phyloP scores from a whole-genome alignment of 2,113 vertebrate species.

The Chionodraco myersi region DNA sequence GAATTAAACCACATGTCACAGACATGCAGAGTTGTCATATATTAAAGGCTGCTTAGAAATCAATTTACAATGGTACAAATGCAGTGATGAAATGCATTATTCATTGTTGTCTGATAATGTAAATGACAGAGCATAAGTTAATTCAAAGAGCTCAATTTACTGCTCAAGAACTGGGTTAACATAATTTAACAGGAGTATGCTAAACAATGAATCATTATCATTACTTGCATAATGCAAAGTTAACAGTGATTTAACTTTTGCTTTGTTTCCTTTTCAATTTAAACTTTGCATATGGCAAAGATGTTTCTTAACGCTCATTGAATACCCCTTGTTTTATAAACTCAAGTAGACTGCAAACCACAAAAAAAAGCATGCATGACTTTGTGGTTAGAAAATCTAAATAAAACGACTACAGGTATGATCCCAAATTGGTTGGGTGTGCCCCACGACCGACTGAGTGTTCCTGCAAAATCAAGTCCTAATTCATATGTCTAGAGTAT shows the following conservation, averaged over 20 bases:
- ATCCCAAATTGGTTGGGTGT: background rate
- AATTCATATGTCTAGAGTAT: background rate
- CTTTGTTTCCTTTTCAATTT: background rate
- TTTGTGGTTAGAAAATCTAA: background rate
- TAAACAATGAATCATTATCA: background rate
- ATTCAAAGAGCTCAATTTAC: slow-evolving; percentile 2
- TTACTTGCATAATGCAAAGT: background rate
- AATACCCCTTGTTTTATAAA: background rate
- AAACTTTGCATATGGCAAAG: background rate
- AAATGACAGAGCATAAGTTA: slow-evolving; percentile 1
- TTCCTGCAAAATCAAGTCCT: background rate
- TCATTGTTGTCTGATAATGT: slow-evolving; percentile 6
- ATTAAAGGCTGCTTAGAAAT: background rate
- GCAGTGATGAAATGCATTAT: slow-evolving; percentile 30
- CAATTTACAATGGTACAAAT: slow-evolving; percentile 6
- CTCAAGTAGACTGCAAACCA: background rate
- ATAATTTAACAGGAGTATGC: background rate
- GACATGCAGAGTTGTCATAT: background rate
- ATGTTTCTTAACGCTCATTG: background rate
- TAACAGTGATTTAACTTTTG: background rate
- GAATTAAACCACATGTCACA: background rate
- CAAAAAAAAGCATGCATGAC: background rate
- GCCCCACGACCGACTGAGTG: background rate
- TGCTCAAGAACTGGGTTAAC: background rate
- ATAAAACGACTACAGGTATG: background rate